These are phyloP conservation scores for Pseudomugil gertrudae DNA, from an alignment of 2,797 vertebrate species.

Conservation along the genomic window DNA sequence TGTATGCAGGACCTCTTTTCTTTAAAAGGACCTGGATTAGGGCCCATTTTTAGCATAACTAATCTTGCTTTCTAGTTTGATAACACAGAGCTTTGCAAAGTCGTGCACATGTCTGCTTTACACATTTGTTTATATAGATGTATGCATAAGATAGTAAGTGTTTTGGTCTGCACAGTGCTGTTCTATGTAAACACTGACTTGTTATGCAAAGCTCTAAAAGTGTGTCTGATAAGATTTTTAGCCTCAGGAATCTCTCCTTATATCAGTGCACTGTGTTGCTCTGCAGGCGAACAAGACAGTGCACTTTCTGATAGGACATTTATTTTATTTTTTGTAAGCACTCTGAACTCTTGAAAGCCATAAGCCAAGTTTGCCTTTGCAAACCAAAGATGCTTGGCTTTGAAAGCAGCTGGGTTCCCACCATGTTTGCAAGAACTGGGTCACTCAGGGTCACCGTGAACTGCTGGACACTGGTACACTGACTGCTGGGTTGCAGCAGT, in stretches of 20 bases:
- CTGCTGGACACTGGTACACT: slow-evolving; percentile 19
- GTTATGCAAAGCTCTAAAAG: neutral
- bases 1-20: neutral
- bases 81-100: neutral
- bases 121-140: slow-evolving; percentile 1
- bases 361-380: slow-evolving; percentile 15
- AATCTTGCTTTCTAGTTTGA: neutral
- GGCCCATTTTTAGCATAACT: neutral
- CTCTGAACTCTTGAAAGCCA: slow-evolving; percentile 29
- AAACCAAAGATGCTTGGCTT: slow-evolving; percentile 4
- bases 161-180: neutral
- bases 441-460: slow-evolving; percentile 33
- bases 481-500: neutral
- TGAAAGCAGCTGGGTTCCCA: slow-evolving; percentile 12
- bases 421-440: neutral
- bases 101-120: neutral
- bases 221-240: neutral
- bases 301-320: neutral
- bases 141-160: neutral
- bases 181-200: slow-evolving; percentile 8
- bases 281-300: slow-evolving; percentile 5
- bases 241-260: slow-evolving; percentile 32
- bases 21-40: neutral
- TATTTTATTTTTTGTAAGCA: neutral
- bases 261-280: neutral